Conservation (phyloP, 92 coral and sea anemone species). For the Phymanthus crucifer region DNA sequence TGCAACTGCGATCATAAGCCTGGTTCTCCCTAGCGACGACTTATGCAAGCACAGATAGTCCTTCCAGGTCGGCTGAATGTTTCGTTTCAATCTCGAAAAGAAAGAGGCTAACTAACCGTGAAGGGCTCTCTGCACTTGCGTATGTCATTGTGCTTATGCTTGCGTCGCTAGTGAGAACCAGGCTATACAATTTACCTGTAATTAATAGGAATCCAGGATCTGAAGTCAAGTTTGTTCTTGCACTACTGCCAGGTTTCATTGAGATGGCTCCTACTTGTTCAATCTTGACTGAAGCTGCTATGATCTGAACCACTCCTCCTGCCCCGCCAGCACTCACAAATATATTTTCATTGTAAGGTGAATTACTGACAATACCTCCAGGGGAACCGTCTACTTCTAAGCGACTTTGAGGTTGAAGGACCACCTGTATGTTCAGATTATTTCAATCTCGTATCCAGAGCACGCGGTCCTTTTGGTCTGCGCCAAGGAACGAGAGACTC, state of each 20-base stretch:
- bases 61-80: no score
- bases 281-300: conserved; percentile 11
- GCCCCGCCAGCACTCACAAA: conserved; percentile 17
- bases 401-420: conserved; percentile 3
- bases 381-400: conserved; percentile 31
- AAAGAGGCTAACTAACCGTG: no score
- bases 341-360: not conserved
- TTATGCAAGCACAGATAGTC: no score
- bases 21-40: no score
- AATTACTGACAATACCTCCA: not conserved
- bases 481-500: no score
- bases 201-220: not conserved
- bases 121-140: no score
- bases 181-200: not conserved
- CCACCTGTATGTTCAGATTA: conserved; percentile 11
- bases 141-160: no score
- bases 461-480: no score
- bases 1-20: not conserved
- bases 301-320: conserved; percentile 42
- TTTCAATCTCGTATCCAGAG: no score
- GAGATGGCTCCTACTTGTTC: conserved; percentile 2
- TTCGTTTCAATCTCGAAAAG: no score
- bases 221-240: not conserved
- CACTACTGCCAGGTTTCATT: conserved; percentile 14
- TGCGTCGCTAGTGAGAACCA: no score